These are phyloP conservation scores for Athalia rosae DNA, from an alignment of 2,888 invertebrate genomes.

Conservation along the genomic window DNA sequence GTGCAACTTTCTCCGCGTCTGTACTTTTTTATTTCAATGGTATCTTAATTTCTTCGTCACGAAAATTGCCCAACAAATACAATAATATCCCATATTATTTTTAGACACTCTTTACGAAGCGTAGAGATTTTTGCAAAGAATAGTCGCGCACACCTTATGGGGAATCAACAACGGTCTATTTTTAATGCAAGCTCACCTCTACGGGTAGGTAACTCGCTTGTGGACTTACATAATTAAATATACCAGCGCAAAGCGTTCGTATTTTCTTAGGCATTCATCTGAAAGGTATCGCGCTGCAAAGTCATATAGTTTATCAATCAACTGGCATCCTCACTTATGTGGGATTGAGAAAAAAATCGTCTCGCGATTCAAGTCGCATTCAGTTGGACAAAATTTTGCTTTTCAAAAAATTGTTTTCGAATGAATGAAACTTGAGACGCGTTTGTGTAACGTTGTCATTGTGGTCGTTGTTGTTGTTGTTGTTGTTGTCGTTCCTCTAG, in stretches of 20 bases:
- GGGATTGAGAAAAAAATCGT: neutral
- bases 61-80: conserved; percentile 8
- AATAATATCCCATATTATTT: neutral
- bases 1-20: neutral
- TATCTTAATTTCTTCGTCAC: neutral
- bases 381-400: no score
- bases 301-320: neutral
- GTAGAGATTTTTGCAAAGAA: neutral
- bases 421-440: no score
- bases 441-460: no score
- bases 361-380: no score
- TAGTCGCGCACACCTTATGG: no score
- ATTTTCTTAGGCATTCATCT: no score
- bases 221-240: no score
- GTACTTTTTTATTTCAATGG: neutral
- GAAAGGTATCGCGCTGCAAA: no score
- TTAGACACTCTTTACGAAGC: conserved; percentile 10
- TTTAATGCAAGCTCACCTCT: no score
- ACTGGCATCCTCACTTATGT: neutral
- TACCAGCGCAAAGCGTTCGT: no score
- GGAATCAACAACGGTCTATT: no score
- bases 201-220: no score
- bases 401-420: neutral
- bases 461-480: conserved; percentile 5
- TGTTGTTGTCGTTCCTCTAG: neutral